Evolutionary conservation across 2,113 vertebrate species (phyloP).

Genomic region (Corvus hawaiiensis): DNA sequence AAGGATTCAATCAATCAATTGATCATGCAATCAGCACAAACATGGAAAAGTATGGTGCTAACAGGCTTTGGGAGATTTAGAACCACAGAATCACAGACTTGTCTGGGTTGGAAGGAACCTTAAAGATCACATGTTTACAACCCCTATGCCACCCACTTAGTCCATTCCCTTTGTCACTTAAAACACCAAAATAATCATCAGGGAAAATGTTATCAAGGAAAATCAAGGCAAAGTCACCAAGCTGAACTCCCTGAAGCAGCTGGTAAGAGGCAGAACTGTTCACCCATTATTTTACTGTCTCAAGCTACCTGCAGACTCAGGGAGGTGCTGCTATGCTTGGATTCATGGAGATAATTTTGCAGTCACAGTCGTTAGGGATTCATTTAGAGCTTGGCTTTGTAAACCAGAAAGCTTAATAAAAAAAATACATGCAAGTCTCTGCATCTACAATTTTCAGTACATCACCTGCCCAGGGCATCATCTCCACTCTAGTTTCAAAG

Average conservation of each 20-base stretch:
- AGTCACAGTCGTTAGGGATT: background rate
- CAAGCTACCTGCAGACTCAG: background rate
- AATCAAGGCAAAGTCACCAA: background rate
- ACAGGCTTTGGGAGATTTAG: background rate
- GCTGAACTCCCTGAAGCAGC: background rate
- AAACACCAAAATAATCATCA: background rate
- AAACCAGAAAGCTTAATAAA: background rate
- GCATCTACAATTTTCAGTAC: background rate
- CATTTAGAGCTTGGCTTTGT: background rate
- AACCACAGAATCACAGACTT: background rate
- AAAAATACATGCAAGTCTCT: background rate
- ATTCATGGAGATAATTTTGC: background rate
- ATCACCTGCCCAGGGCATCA: background rate
- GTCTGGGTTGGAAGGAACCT: background rate
- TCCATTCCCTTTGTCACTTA: background rate
- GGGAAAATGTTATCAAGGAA: background rate
- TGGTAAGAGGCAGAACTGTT: background rate
- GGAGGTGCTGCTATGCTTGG: background rate
- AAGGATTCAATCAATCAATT: background rate
- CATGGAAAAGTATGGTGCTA: background rate
- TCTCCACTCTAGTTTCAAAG: background rate
- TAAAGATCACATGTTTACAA: background rate
- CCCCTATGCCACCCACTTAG: background rate
- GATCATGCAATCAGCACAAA: background rate
- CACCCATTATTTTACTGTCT: background rate